Conservation (phyloP, 2,113 vertebrate genomes). For the Columba janthina region DNA sequence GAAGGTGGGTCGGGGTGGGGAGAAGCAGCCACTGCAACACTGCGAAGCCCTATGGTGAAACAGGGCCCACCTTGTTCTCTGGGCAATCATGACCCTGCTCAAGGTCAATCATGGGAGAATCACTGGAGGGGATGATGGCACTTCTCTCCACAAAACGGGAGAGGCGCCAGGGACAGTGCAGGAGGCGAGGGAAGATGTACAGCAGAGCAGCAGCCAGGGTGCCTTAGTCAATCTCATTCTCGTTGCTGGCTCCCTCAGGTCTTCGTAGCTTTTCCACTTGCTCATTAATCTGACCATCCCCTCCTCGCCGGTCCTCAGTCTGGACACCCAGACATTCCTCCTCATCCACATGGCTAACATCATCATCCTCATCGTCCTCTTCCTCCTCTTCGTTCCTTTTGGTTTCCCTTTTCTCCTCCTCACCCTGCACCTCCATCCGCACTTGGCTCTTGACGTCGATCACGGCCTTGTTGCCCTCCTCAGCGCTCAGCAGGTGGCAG, state of each 20-base stretch:
- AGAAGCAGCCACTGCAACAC: neutral
- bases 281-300: conserved; percentile 96
- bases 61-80: neutral
- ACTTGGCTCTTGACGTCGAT: conserved; percentile 88
- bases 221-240: conserved; percentile 90
- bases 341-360: conserved; percentile 78
- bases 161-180: neutral
- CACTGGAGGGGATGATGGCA: conserved; percentile 22
- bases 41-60: conserved; percentile 16
- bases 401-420: conserved; percentile 84
- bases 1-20: neutral
- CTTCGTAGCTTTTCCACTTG: conserved; percentile 94
- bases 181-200: neutral
- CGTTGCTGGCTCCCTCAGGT: conserved; percentile 93
- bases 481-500: conserved; percentile 74
- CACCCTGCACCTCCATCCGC: conserved; percentile 95
- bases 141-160: conserved; percentile 19
- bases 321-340: conserved; percentile 86
- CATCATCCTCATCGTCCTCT: conserved; percentile 84
- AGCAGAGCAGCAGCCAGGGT: conserved; percentile 15
- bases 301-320: conserved; percentile 90
- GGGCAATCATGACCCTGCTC: neutral
- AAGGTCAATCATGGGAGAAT: conserved; percentile 38
- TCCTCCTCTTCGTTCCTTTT: conserved; percentile 79
- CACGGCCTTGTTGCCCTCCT: conserved; percentile 54